phyloP scores from a whole-genome alignment of 2,113 vertebrate species.

The Engraulis encrasicolus region DNA sequence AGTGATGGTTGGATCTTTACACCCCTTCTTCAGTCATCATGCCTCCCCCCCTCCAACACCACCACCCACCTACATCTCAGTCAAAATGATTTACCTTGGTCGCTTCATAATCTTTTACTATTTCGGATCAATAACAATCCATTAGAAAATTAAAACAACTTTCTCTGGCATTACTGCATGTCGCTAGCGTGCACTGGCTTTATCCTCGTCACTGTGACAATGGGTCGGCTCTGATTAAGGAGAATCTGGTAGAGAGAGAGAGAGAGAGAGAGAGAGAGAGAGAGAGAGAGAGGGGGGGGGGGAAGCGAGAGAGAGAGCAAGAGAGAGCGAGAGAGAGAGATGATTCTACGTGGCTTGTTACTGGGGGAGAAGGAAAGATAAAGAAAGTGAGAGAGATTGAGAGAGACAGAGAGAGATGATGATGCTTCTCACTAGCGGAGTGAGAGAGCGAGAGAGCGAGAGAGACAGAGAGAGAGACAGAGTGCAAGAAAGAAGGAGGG shows the following conservation, averaged over 20 bases:
- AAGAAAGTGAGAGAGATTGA: too few relatives aligned
- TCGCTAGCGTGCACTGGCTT: constrained; percentile 14
- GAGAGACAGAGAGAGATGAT: not conserved
- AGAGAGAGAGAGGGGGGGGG: not conserved
- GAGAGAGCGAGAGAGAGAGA: not conserved
- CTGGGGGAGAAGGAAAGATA: not conserved
- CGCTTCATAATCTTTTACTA: constrained; percentile 19
- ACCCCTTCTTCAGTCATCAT: constrained; percentile 14
- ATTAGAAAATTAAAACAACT: constrained; percentile 20
- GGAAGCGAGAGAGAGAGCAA: not conserved
- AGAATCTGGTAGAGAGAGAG: not conserved
- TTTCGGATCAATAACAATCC: constrained; percentile 30
- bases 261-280: not conserved
- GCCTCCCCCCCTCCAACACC: too few relatives aligned
- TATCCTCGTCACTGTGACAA: constrained; percentile 8
- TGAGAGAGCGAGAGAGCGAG: not conserved
- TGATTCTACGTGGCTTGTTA: too few relatives aligned
- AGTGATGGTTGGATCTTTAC: constrained; percentile 19
- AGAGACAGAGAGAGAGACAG: not conserved
- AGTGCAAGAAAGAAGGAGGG: not conserved
- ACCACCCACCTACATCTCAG: constrained; percentile 8
- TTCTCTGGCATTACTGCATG: constrained; percentile 15
- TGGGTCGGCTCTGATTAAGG: constrained; percentile 29
- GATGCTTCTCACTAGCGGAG: too few relatives aligned
- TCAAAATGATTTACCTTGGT: constrained; percentile 19